A percentile compares a stretch with the other conserved stretches of the same genome.
phyloP scores from a whole-genome alignment of 2,888 invertebrate species.

The Gnatocerus cornutus region DNA sequence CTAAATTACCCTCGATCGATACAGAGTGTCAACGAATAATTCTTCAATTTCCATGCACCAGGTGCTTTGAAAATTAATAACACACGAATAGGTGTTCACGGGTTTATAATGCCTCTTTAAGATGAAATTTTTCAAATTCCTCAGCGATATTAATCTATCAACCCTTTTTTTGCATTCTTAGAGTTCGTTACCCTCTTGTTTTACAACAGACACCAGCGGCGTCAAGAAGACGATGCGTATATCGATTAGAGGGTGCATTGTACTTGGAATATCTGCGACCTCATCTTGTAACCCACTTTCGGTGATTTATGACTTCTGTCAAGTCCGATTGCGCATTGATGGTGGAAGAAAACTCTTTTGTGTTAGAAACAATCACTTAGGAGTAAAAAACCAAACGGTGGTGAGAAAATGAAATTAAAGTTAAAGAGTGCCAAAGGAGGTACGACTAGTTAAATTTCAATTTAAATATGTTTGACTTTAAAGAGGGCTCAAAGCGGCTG shows the following conservation, averaged over 20 bases:
- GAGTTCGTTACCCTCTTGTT: conserved; percentile 25
- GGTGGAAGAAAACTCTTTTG: conserved; percentile 10
- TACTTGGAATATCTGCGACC: conserved; percentile 42
- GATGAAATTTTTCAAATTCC: too few species aligned
- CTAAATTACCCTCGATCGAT: neutral
- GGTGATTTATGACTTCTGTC: conserved; percentile 32
- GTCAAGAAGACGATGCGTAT: conserved; percentile 43
- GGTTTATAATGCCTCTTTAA: too few species aligned
- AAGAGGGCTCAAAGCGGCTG: too few species aligned
- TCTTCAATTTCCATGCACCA: neutral
- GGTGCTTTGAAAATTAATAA: neutral
- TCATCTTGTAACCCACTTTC: conserved; percentile 41
- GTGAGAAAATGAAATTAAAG: too few species aligned
- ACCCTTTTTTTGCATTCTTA: neutral
- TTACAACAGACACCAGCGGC: conserved; percentile 35
- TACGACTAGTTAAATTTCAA: too few species aligned
- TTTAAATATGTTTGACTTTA: too few species aligned
- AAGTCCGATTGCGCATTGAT: conserved; percentile 6
- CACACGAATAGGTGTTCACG: neutral
- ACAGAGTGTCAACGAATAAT: neutral
- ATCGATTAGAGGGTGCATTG: conserved; percentile 47
- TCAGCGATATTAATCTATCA: neutral
- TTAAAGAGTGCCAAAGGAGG: too few species aligned
- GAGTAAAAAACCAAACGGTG: neutral
- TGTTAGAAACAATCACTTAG: conserved; percentile 18